Evolutionary conservation across 2,797 vertebrate genomes (phyloP).

Genomic region (Microhierax caerulescens): DNA sequence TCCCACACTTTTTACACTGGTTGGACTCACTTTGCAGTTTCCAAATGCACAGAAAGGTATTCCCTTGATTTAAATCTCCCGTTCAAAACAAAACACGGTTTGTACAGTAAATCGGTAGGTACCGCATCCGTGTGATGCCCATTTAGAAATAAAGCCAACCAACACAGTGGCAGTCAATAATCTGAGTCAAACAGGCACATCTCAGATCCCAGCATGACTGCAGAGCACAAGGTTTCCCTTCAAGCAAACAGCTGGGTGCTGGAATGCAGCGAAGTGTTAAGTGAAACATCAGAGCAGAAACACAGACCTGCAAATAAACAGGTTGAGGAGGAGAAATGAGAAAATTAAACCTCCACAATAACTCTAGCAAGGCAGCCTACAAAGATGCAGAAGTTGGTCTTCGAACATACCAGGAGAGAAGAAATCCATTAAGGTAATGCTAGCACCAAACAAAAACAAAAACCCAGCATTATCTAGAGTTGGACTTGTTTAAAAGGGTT

Average conservation of each 20-base stretch:
- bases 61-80: not conserved
- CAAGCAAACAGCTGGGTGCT: not conserved
- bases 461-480: not conserved
- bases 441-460: not conserved
- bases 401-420: not conserved
- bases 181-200: not conserved
- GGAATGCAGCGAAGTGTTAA: not conserved
- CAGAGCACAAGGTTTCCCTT: not conserved
- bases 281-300: not conserved
- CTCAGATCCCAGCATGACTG: not conserved
- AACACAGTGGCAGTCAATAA: fast-evolving
- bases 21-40: not conserved
- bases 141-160: not conserved
- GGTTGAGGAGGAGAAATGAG: not conserved
- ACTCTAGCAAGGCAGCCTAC: fast-evolving
- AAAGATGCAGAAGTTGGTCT: not conserved
- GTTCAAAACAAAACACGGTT: not conserved
- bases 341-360: not conserved
- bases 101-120: too few species aligned
- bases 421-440: not conserved
- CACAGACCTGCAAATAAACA: not conserved
- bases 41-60: fast-evolving
- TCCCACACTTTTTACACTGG: fast-evolving
- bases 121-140: not conserved
- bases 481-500: not conserved